Conservation (phyloP, 2,113 vertebrate genomes). For the Steatornis caripensis region DNA sequence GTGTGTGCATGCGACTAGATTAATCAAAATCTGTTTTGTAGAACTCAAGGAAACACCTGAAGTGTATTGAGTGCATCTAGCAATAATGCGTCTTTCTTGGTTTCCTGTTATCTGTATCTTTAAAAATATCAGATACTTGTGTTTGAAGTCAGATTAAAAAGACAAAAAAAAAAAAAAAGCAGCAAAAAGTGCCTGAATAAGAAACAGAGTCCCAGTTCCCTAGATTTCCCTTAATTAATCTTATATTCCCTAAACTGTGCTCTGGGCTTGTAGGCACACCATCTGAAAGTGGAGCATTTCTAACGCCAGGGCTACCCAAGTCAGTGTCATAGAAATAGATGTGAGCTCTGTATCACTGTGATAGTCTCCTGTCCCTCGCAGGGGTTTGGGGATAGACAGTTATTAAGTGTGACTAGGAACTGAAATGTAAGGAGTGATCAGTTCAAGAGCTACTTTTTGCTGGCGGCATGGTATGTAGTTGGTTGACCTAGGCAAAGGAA, state of each 20-base stretch:
- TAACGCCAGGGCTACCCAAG: neutral
- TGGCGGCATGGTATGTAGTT: conserved; percentile 18
- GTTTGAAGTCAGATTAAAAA: neutral
- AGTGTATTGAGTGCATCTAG: neutral
- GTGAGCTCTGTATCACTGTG: conserved; percentile 1
- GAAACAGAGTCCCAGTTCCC: neutral
- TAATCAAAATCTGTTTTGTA: neutral
- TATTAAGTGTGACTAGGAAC: conserved; percentile 61
- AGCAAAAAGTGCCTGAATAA: neutral
- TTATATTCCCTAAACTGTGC: neutral
- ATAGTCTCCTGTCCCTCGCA: conserved; percentile 30
- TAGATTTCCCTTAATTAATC: neutral
- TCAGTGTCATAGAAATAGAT: conserved; percentile 9
- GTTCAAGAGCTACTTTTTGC: conserved; percentile 50
- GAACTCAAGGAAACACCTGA: neutral
- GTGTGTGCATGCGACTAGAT: neutral
- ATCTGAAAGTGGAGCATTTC: neutral
- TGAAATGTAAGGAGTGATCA: conserved; percentile 59
- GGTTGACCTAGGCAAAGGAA: conserved; percentile 46
- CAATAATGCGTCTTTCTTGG: neutral
- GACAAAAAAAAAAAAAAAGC: neutral
- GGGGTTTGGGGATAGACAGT: conserved; percentile 33
- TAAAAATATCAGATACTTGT: neutral
- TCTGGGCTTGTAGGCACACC: neutral
- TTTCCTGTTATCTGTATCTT: neutral